Conservation (phyloP, 2,113 vertebrate genomes). For the Antechinus flavipes region DNA sequence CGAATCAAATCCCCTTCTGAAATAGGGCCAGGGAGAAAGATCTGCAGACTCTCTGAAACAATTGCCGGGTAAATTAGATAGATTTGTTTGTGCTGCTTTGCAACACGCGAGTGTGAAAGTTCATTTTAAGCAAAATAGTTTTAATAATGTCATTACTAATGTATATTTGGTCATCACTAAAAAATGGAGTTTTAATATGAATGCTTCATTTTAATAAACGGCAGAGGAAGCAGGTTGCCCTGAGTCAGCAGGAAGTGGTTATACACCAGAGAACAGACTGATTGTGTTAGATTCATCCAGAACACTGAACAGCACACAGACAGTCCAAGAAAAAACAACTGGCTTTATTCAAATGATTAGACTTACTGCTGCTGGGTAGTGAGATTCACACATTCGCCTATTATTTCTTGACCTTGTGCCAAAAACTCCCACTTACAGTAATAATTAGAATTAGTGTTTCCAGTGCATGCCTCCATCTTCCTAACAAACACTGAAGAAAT, state of each 20-base stretch:
- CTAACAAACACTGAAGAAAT: constrained; percentile 86
- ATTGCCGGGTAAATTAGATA: constrained; percentile 79
- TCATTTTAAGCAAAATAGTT: constrained; percentile 83
- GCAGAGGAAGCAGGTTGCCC: constrained; percentile 87
- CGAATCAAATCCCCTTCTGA: constrained; percentile 76
- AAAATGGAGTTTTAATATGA: constrained; percentile 84
- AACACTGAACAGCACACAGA: constrained; percentile 86
- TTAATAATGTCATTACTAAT: constrained; percentile 85
- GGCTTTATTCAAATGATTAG: constrained; percentile 90
- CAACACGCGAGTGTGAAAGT: constrained; percentile 78
- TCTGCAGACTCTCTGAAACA: constrained; percentile 78
- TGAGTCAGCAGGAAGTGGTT: constrained; percentile 90
- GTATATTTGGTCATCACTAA: constrained; percentile 83
- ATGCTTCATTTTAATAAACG: constrained; percentile 87
- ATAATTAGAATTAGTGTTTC: constrained; percentile 91
- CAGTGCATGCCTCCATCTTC: constrained; percentile 86
- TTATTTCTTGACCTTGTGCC: constrained; percentile 91
- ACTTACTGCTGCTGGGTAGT: constrained; percentile 84
- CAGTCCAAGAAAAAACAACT: constrained; percentile 83
- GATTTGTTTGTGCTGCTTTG: constrained; percentile 80
- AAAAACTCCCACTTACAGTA: constrained; percentile 90
- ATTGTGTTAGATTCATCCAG: constrained; percentile 90
- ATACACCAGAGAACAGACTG: constrained; percentile 89
- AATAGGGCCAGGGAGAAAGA: constrained; percentile 72
- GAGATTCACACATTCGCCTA: constrained; percentile 89